These are phyloP conservation scores for Drosophila obscura DNA, from an alignment of 1,140 invertebrate species.

Conservation along the genomic window DNA sequence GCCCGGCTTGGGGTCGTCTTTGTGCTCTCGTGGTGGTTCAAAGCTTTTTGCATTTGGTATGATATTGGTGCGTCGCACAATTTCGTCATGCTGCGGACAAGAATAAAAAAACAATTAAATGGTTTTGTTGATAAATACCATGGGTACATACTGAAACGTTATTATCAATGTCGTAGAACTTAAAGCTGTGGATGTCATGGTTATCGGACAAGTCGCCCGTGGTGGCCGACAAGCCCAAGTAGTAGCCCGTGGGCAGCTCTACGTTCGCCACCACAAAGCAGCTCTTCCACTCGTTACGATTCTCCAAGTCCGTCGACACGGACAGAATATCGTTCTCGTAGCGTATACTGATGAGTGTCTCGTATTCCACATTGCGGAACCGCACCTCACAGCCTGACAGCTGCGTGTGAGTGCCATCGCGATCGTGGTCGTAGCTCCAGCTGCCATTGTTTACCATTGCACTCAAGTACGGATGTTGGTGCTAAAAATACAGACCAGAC, in stretches of 20 bases:
- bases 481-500: slow-evolving; percentile 86
- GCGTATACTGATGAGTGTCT: slow-evolving; percentile 94
- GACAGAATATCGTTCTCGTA: slow-evolving; percentile 95
- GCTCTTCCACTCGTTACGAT: slow-evolving; percentile 96
- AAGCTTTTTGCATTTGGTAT: slow-evolving; percentile 92
- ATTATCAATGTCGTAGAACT: slow-evolving; percentile 94
- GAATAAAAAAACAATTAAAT: slow-evolving; percentile 39
- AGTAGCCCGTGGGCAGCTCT: slow-evolving; percentile 97
- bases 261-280: slow-evolving; percentile 96
- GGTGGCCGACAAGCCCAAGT: slow-evolving; percentile 96
- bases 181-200: slow-evolving; percentile 97
- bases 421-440: slow-evolving; percentile 98
- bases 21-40: slow-evolving; percentile 93
- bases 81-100: slow-evolving; percentile 85
- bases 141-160: slow-evolving; percentile 87
- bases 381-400: slow-evolving; percentile 96
- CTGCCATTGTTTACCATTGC: slow-evolving; percentile 99
- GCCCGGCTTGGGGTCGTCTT: slow-evolving; percentile 93
- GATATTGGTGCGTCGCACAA: slow-evolving; percentile 90
- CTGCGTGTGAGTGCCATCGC: slow-evolving; percentile 99
- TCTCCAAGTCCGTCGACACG: slow-evolving; percentile 96
- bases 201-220: slow-evolving; percentile 99
- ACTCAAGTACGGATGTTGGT: slow-evolving; percentile 98
- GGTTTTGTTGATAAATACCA: slow-evolving; percentile 9
- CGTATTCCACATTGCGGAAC: slow-evolving; percentile 96